Base-by-base conservation (phyloP, 2,888 invertebrate species). In the Beris morrisii region DNA sequence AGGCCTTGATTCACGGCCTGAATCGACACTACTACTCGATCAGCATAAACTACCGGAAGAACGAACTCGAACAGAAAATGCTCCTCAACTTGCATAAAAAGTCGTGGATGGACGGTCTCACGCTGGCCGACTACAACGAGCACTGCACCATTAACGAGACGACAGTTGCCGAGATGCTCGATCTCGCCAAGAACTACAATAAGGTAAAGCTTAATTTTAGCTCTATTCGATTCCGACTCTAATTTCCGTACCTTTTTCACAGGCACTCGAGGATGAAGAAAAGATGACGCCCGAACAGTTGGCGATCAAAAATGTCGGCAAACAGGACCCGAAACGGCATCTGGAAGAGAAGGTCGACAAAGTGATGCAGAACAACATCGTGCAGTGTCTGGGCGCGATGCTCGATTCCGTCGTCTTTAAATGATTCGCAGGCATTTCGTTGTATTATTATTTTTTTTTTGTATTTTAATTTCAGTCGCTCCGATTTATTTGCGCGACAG, bases 1-100 rank as follows among this genome's bases (percentile, higher is more conserved):
- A 97, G 87, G 99, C 99, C 44, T 84, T 99, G 67, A 99, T 99
- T 73, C 99, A 99, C 77, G 99, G 99, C 12, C 85, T 99, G 32
- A 99, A 99, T 81, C 89, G 99, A 70, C 98, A 99, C 82, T 99
- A 99, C 79, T 99, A 99, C 82, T 98, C 98, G 50, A 98, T 99
- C 78, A 97, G 97, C 80, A 99, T 99, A 81, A 98, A 98, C 82
- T 99, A 99, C 82, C 88, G 97, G 73, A 99, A 98, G 83, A 98
- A 99, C 82, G 97, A 98, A 81, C 82, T 98, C 70, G 99, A 99
- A 81, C 98, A 99, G 80, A 98, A 98, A 84, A 99, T 99, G 99
- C 83, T 99, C 69, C 82, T 99, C 68, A 99, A 99, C 83, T 84
- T 99, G 72, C 97, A 99, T 82, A 99, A 99, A 83, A 97, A 97